Evolutionary conservation across 2,797 vertebrate species (phyloP), one percentile per base, ranked within the genome.

Genomic region (Heliangelus exortis): DNA sequence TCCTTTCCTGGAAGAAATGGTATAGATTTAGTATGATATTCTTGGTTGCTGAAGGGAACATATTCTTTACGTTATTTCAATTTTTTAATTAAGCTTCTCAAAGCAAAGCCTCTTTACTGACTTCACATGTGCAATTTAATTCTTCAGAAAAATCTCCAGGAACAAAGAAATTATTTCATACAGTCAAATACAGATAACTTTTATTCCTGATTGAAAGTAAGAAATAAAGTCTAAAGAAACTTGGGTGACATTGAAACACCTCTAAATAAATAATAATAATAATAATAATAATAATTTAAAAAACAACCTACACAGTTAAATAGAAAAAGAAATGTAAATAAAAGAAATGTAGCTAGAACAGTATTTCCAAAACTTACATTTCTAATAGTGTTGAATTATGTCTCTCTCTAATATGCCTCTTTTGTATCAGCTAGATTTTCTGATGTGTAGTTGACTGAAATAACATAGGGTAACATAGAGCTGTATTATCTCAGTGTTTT

Each of bases 21-120:
- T 41, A 33, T 96, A 80, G 45, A 75, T 88, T 95, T 93, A 82
- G 55, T 96, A 78, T 54, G 78, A 48, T 92, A 39, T 91, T 95
- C 69, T 91, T 95, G 96, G 39, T 78, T 96, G 78, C 78, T 96
- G 91, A 92, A 83, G 9, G 69, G 92, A 87, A 29, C 73, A 50
- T 72, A 23, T 61, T 92, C 45, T 48, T 95, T 54, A 76, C 81
- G n/a, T 28, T 91, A 88, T 57, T 90, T 90, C 66, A 69, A 53
- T 96, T 89, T 88, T 95, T 90, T 29, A 93, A 79, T 79, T 82
- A 79, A 88, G 29, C 20, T 71, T 61, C 53, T 93, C 50, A 90
- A 87, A 51, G 50, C 45, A 92, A 61, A 97, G 45, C 55, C 39
- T 79, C 33, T 87, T 80, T 81, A 66, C 47, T 91, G 65, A 75